phyloP scores from a whole-genome alignment of 2,797 vertebrate genomes.

The Enteromius treurensis region DNA sequence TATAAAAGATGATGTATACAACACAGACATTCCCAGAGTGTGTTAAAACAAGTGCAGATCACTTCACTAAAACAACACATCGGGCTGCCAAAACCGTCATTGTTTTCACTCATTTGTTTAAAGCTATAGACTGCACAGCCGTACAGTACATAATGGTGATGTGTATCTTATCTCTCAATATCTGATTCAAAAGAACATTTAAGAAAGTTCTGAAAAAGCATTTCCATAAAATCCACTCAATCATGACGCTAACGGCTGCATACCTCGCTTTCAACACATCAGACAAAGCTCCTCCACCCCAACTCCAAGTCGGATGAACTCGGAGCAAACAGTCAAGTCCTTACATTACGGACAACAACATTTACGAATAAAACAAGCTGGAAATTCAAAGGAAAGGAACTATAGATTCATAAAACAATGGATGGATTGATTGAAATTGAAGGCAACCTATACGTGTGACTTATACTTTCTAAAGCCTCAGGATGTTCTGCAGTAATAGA shows the following conservation, averaged over 20 bases:
- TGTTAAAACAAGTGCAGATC: constrained; percentile 21
- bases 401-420: background rate
- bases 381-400: too few relatives aligned
- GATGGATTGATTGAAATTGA: background rate
- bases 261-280: constrained; percentile 15
- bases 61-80: constrained; percentile 26
- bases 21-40: constrained; percentile 28
- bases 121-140: background rate
- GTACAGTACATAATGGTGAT: background rate
- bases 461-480: background rate
- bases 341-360: background rate
- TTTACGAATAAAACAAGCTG: background rate
- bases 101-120: constrained; percentile 10
- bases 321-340: background rate
- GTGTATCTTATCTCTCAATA: background rate
- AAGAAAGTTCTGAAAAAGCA: background rate
- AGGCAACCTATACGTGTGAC: background rate
- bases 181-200: background rate
- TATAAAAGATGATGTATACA: constrained; percentile 26
- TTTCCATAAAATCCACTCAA: constrained; percentile 5
- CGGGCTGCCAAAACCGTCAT: background rate
- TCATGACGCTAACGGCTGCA: background rate
- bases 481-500: constrained; percentile 13
- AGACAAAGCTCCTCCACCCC: background rate
- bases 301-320: background rate